These are phyloP conservation scores for Drosophila ficusphila DNA, from an alignment of 1,140 invertebrate genomes.

Conservation along the genomic window DNA sequence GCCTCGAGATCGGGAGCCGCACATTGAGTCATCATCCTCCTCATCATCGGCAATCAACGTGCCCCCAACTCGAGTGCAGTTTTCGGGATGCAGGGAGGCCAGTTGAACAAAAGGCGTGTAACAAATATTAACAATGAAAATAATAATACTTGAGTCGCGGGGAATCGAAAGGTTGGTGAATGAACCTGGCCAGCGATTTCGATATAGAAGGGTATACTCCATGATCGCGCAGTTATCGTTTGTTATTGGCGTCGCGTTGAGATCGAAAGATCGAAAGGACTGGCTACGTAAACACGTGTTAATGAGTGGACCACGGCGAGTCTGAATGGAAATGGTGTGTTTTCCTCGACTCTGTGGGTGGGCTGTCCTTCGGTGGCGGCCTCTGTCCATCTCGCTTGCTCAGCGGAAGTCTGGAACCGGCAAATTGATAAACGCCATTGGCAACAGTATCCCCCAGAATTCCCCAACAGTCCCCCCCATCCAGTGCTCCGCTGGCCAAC, in stretches of 20 bases:
- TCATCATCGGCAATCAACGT: constrained; percentile 66
- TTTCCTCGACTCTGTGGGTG: constrained; percentile 58
- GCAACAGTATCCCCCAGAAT: constrained; percentile 44
- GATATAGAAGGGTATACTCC: constrained; percentile 2
- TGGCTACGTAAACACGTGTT: constrained; percentile 80
- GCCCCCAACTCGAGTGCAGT: constrained; percentile 19
- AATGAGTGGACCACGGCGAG: constrained; percentile 68
- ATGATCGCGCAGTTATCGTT: constrained; percentile 75
- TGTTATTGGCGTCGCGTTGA: constrained; percentile 74
- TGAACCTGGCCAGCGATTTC: constrained; percentile 43
- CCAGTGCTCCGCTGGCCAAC: constrained; percentile 14
- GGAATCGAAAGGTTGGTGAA: constrained; percentile 47
- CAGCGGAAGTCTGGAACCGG: constrained; percentile 46
- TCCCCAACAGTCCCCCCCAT: background rate
- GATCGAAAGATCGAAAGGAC: constrained; percentile 55
- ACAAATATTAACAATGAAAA: constrained; percentile 83
- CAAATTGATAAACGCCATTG: constrained; percentile 80
- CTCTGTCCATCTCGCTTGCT: constrained; percentile 17
- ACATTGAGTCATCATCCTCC: constrained; percentile 66
- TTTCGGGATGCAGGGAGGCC: constrained; percentile 7
- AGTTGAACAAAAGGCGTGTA: constrained; percentile 75
- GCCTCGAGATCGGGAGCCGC: constrained; percentile 50
- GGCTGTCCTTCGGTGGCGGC: constrained; percentile 32
- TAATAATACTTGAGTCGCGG: constrained; percentile 67
- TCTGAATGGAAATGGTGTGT: constrained; percentile 21